Base-by-base conservation (phyloP, 2,113 vertebrate species). In the Triplophysa rosa region DNA sequence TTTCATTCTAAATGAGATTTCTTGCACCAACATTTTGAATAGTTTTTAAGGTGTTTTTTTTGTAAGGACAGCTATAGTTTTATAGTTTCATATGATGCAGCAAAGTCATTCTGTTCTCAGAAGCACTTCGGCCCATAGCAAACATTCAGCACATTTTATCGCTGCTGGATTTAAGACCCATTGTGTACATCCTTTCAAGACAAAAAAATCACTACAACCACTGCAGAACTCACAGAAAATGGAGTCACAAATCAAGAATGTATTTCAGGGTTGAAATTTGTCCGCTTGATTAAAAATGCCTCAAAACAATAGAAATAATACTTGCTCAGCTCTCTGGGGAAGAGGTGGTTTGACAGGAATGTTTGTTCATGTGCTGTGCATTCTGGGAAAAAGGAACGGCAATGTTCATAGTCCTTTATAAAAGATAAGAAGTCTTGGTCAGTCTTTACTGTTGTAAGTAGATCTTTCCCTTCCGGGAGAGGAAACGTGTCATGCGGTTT, bases 231-330 rank as follows among this genome's bases (percentile, higher is more conserved):
- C 0, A 61, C 23, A 42, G 29, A 62, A 61, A 63, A 29, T 47
- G 10, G 10, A 63, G 68, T 16, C 49, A 70, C 23, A 52, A 19
- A 45, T 11, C 2, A 62, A n/a, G 13, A 45, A 62, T 62, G 40
- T 19, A 33, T 62, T 8, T 17, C 37, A 33, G 61, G 24, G 23
- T 63, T 63, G 61, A 24, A 26, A 16, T 72, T 73, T 73, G 56
- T 23, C 23, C 49, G 7, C 72, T 74, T 29, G 14, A 63, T 75
- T 29, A 29, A 47, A 63, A 63, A 63, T 47, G 33, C 70, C 54
- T 42, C 21, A 37, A 59, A n/a, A 47, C 40, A 63, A 29, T n/a
- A 47, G 12, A 21, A 12, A 58, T 16, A 47, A 47, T 24, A 47
- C 8, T 75, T 13, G 9, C 23, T 63, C 29, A 23, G 24, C 45